Base-by-base conservation (phyloP, 1,140 invertebrate species). In the Atta cephalotes region DNA sequence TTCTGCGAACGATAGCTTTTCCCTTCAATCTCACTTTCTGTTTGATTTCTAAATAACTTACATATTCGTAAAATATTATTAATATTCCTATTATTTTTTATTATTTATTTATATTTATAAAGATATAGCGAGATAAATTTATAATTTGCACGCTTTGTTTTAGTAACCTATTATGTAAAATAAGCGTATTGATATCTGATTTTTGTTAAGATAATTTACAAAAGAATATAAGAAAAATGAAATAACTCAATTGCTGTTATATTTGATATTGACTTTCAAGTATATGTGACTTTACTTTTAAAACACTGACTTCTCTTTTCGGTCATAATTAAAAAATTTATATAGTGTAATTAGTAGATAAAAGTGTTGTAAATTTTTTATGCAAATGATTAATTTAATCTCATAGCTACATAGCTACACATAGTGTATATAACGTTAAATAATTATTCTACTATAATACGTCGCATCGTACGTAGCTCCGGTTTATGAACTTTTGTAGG, bases 371-470 rank as follows among this genome's bases (percentile, higher is more conserved):
- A 18, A 81, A 58, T 39, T 71, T 71, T 71, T 39, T 0, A 25
- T 51, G 18, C 1, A 31, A 4, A 71, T 70, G n/a, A 80, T 71
- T 81, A 58, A 81, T 68, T 35, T 81, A 70, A 21, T 56, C 31
- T 71, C 14, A 25, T 16, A 9, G n/a, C 28, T 53, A 58, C 10
- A 25, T 25, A 25, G 25, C 25, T 25, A 25, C 25, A 25, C 25
- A 25, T 25, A 28, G 18, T 25, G 25, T 45, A 45, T 45, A 45
- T 49, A 51, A 72, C 49, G 53, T 82, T 74, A 82, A 62, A 62
- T 25, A 74, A 74, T 82, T 82, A 82, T 60, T 10, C 16, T 72
- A 72, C 9, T 45, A 49, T 49, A 63, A n/a, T 58, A 74, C n/a
- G 25, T 71, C 25, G 56, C 4, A 2, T 45, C 16, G 35, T 60